Evolutionary conservation across 2,888 invertebrate genomes (phyloP).

Genomic region (Drosophila tanythrix): DNA sequence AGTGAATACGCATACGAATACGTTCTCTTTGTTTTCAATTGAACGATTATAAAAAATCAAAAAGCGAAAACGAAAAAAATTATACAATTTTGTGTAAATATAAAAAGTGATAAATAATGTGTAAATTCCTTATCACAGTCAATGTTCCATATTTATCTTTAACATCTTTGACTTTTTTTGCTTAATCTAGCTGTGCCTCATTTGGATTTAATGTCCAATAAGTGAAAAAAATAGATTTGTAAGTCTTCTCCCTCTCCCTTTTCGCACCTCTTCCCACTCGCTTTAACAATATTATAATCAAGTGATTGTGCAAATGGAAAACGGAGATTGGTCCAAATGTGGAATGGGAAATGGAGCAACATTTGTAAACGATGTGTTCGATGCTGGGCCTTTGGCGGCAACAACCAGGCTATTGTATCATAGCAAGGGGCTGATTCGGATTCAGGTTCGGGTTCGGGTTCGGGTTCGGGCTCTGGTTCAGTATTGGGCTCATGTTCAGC

Average conservation of each 20-base stretch:
- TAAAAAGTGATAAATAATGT: background rate
- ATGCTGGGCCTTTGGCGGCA: background rate
- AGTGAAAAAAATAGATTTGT: constrained; percentile 14
- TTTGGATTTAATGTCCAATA: constrained; percentile 10
- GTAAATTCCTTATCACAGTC: background rate
- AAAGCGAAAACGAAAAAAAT: background rate
- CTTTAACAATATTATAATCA: constrained; percentile 56
- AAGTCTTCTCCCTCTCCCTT: background rate
- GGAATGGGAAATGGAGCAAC: constrained; percentile 1
- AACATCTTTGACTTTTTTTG: background rate
- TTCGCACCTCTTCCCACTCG: constrained; percentile 1
- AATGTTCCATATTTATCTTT: background rate
- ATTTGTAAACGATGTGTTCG: constrained; percentile 26
- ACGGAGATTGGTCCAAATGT: constrained; percentile 37
- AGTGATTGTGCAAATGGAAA: constrained; percentile 40
- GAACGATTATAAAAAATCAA: background rate
- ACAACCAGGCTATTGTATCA: constrained; percentile 23
- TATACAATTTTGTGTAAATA: no score
- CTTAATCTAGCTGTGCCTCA: constrained; percentile 19
- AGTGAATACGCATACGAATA: background rate
- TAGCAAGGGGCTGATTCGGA: constrained; percentile 6
- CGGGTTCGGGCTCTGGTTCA: background rate
- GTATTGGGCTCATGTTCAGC: background rate
- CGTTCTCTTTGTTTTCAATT: background rate
- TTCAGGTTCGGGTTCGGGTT: background rate